These are phyloP conservation scores for Onychostoma macrolepis DNA, from an alignment of 2,113 vertebrate species.

Conservation along the genomic window DNA sequence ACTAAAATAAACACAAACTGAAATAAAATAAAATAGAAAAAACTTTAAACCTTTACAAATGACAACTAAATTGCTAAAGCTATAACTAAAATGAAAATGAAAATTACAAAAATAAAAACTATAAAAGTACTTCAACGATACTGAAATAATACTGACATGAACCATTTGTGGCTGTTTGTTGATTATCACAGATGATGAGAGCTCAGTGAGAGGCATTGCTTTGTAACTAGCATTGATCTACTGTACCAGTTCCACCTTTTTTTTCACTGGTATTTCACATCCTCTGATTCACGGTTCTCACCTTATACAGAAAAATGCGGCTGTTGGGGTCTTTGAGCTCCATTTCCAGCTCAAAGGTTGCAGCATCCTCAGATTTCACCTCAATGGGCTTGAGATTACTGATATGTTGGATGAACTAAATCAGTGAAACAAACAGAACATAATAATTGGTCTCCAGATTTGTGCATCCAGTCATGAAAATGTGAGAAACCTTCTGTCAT, in stretches of 20 bases:
- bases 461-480: neutral
- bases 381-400: conserved; percentile 79
- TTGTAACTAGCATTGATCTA: neutral
- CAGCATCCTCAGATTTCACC: conserved; percentile 75
- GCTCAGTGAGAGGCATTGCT: neutral
- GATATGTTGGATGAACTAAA: conserved; percentile 79
- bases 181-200: neutral
- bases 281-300: conserved; percentile 56
- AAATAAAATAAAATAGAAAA: too few species aligned
- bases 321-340: conserved; percentile 82
- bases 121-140: too few species aligned
- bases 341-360: conserved; percentile 83
- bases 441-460: neutral
- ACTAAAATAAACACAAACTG: too few species aligned
- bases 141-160: too few species aligned
- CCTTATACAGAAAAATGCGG: conserved; percentile 89
- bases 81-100: too few species aligned
- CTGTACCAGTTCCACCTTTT: neutral
- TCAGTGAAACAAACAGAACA: neutral
- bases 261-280: neutral
- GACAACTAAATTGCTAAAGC: too few species aligned
- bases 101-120: too few species aligned
- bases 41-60: too few species aligned
- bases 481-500: neutral
- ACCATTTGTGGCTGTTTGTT: neutral